Base-by-base conservation (phyloP, 2,113 vertebrate species). In the Mastomys natalensis region DNA sequence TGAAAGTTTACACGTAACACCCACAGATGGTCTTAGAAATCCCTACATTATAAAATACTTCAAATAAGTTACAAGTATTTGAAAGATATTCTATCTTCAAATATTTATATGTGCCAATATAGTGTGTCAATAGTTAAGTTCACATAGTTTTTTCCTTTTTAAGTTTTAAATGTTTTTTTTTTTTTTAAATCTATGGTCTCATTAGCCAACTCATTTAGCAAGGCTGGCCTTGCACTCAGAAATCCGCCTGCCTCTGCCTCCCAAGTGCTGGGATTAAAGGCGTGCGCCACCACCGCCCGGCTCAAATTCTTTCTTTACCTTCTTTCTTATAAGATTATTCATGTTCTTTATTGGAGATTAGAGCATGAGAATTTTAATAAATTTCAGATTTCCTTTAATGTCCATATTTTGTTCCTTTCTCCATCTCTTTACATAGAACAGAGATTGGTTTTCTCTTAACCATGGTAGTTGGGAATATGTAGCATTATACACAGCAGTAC, bases 71-170 rank as follows among this genome's bases (percentile, higher is more conserved):
- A 95, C n/a, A 90, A 97, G 92, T 90, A 93, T 90, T 97, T 93
- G 26, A 92, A 97, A 97, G 95, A 96, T 94, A 96, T 21, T 84
- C n/a, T 68, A 93, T 77, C n/a, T n/a, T n/a, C 80, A 93, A 96
- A 60, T 77, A 94, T 64, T 74, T 7, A 43, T 96, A 53, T 86
- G 26, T 48, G 94, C 64, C 93, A 51, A 92, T 93, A 95, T 64
- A 92, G 92, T 93, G 96, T 88, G 48, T 89, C 89, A 86, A 95
- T 93, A 73, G 92, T 93, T 95, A 97, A 85, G 81, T 68, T 88
- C 66, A 87, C 77, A 88, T 73, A 96, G 51, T 51, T 51, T 51
- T 22, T 68, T 2, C 34, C 34, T 22, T 87, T 87, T 85, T 19
- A 29, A 12, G 15, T 66, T 85, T 60, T 62, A 6, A 66, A 66